Percentiles rank a stretch among this genome's conserved stretches.
phyloP scores from a whole-genome alignment of 2,113 vertebrate genomes.

The Puntigrus tetrazona region DNA sequence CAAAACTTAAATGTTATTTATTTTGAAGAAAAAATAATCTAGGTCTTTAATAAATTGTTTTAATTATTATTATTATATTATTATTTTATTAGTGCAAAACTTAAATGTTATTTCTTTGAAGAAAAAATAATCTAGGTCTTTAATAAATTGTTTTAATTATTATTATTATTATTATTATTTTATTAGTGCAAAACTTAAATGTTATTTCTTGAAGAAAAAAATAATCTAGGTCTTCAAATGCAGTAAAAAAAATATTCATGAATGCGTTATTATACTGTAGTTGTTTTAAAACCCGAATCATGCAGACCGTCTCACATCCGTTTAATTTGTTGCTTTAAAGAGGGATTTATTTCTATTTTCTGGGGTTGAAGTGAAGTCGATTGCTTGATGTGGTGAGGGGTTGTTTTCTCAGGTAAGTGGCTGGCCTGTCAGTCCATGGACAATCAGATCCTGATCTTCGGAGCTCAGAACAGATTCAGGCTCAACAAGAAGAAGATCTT shows the following conservation, averaged over 20 bases:
- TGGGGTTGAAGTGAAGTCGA: neutral
- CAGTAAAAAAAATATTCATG: neutral
- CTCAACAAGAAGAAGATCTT: constrained; percentile 99
- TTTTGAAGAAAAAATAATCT: too few species aligned
- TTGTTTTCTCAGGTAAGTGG: constrained; percentile 85
- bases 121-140: too few species aligned
- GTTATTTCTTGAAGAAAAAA: neutral
- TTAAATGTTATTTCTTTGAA: too few species aligned
- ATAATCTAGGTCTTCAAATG: neutral
- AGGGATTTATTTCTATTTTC: neutral
- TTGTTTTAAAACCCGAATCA: neutral
- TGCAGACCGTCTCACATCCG: too few species aligned
- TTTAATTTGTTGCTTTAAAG: neutral
- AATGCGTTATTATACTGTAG: neutral
- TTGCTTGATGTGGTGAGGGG: neutral
- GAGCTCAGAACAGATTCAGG: constrained; percentile 96
- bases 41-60: too few species aligned
- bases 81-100: too few species aligned
- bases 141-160: too few species aligned
- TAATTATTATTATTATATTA: too few species aligned
- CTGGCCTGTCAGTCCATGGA: constrained; percentile 98
- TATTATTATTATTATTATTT: neutral
- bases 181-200: neutral
- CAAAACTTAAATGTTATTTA: too few species aligned
- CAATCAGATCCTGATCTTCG: constrained; percentile 99